Evolutionary conservation across 2,888 invertebrate genomes (phyloP), one percentile per base, ranked within the genome.

Genomic region (Torymus auratus): DNA sequence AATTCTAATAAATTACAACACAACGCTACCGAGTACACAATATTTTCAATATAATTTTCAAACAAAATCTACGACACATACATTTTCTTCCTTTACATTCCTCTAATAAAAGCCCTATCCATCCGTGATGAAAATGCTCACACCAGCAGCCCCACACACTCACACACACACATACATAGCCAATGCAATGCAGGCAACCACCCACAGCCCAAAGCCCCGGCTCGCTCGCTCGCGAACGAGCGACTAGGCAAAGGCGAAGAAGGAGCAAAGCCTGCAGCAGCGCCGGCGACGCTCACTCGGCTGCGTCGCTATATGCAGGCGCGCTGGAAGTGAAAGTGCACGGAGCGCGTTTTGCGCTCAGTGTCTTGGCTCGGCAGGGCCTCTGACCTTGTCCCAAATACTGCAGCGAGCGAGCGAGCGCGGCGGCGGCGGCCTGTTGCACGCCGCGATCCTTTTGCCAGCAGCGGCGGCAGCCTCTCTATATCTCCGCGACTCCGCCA

Each of bases 381-480:
- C 90, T 90, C 90, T 91, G 91, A 91, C 91, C 91, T 91, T 91
- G 91, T 91, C 91, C 91, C 90, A 90, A 91, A 91, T 91, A 90
- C 89, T 89, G 86, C 52, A 15, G 78, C 69, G 23, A 50, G 50
- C 62, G 53, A 62, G 41, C 72, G 55, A 52, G 15, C n/a, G 65
- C 60, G 7, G 60, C 41, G n/a, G 53, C 61, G 7, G 50, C 69
- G 73, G 60, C 60, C 74, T 67, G 56, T 65, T 75, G 73, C 65
- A 20, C 28, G 15, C n/a, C 68, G 28, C 72, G 73, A 73, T 67
- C 69, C 67, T 74, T 80, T 68, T 62, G 68, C 69, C 64, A 20
- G 68, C 60, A 3, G n/a, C 28, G 2, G 23, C 68, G 2, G 52
- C 52, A 52, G 53, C 11, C 72, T 74, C 64, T 58, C 23, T 65